Base-by-base conservation (phyloP, 2,113 vertebrate genomes). In the Capreolus pygargus region DNA sequence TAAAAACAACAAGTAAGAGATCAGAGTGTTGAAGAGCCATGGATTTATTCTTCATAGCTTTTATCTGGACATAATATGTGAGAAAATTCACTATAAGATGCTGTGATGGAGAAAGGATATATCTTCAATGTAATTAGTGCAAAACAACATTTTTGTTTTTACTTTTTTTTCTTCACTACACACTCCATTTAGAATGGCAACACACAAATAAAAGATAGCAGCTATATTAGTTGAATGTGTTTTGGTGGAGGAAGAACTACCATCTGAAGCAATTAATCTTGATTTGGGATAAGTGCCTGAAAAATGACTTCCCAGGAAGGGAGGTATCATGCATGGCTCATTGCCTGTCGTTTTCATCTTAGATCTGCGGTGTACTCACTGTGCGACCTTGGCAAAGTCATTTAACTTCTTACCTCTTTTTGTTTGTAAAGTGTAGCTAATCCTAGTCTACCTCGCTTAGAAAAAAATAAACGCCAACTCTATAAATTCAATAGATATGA, bases 231-330 rank as follows among this genome's bases (percentile, higher is more conserved):
- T n/a, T 52, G 43, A 67, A 25, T 36, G 74, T 45, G 23, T 47
- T 91, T 78, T 2, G 17, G 28, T 60, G 93, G 93, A 94, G 64
- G 58, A 97, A 97, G 84, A 86, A 89, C 82, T 52, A 94, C 52
- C 81, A 79, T 89, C 78, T 96, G 45, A 97, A 3, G 84, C 96
- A 93, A 89, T 78, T 94, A 97, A 97, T 98, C 50, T 94, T 83
- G 30, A 97, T 98, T 98, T 98, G 79, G 90, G 74, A 93, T 74
- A 97, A 87, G 21, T 86, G 94, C 94, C 90, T 97, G 98, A 98
- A 79, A 96, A 98, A 98, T 95, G 86, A 97, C 39, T 50, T 27
- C n/a, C 96, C 86, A 93, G 92, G 97, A 96, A 97, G 1, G 2
- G n/a, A 97, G 91, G 27, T 7, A 61, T 28, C 70, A 94, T 36